Conservation (phyloP, 2,797 vertebrate species). For the Margarornis squamiger region DNA sequence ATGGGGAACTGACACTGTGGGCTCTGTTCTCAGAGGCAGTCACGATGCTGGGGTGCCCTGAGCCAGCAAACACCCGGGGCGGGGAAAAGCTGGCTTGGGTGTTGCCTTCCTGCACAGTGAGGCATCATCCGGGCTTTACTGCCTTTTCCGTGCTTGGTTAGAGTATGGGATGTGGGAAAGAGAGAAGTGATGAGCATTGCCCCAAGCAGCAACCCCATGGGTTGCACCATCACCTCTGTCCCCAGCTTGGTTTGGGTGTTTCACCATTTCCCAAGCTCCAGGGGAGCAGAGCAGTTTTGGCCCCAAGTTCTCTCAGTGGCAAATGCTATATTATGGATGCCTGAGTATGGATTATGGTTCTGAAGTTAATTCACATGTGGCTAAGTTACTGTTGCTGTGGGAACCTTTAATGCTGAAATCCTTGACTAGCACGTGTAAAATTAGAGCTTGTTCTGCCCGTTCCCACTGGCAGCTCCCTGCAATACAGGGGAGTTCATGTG, state of each 20-base stretch:
- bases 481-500: neutral
- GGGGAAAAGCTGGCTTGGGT: neutral
- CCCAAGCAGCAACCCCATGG: neutral
- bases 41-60: neutral
- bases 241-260: neutral
- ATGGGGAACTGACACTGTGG: slow-evolving; percentile 42
- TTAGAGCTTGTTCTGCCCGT: neutral
- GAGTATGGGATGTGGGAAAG: neutral
- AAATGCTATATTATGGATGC: neutral
- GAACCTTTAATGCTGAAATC: slow-evolving; percentile 57
- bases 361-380: slow-evolving; percentile 62
- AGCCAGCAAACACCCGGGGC: neutral
- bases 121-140: neutral
- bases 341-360: neutral
- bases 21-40: slow-evolving; percentile 45
- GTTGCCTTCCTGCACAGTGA: slow-evolving; percentile 6
- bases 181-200: neutral
- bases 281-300: neutral
- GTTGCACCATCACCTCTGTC: neutral
- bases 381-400: slow-evolving; percentile 70
- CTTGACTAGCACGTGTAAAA: slow-evolving; percentile 38
- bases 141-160: neutral
- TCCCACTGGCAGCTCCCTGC: neutral
- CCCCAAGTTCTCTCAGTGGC: neutral
- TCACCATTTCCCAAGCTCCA: neutral